Evolutionary conservation across 2,797 vertebrate species (phyloP).

Genomic region (Anabacerthia variegaticeps): DNA sequence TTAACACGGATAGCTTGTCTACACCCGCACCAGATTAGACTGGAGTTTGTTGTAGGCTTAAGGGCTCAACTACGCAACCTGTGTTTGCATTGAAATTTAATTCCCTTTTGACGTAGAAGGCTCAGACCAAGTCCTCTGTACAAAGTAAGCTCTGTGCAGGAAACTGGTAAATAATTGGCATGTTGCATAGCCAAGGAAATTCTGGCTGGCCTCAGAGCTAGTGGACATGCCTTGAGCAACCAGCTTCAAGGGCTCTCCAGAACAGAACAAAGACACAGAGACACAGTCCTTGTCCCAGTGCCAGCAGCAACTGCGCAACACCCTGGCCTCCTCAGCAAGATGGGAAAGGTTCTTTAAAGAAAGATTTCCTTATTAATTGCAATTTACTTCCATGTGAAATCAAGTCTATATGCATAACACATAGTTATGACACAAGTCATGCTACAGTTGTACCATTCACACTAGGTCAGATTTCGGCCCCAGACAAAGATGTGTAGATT

Average conservation of each 20-base stretch:
- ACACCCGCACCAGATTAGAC: neutral
- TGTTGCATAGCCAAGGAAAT: neutral
- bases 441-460: fast-evolving
- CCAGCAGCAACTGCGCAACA: fast-evolving
- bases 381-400: neutral
- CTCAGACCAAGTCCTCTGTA: neutral
- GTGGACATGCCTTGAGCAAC: neutral
- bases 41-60: neutral
- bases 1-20: neutral
- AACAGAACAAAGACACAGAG: neutral
- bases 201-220: neutral
- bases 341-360: neutral
- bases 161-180: fast-evolving
- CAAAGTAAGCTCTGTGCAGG: neutral
- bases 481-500: neutral
- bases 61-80: neutral
- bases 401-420: neutral
- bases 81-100: conserved; percentile 41
- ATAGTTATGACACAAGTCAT: neutral
- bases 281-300: neutral
- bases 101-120: conserved; percentile 6
- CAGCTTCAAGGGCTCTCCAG: neutral
- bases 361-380: neutral
- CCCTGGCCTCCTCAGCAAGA: neutral
- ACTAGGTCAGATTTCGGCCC: neutral